Conservation (phyloP, 92 coral and sea anemone species). For the Paragorgia papillata region DNA sequence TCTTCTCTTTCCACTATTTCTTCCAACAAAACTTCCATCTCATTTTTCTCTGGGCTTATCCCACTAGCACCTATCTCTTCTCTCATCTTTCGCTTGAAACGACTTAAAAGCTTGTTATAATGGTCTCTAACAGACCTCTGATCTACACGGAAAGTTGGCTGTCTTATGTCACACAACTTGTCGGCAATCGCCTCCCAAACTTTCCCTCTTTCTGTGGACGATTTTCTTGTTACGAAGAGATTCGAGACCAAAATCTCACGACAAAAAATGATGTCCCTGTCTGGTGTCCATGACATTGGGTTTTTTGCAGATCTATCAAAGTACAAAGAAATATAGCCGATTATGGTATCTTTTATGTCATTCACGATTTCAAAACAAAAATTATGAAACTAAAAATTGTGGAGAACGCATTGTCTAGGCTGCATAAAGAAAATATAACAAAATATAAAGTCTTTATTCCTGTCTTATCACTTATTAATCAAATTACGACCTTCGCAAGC, state of each 20-base stretch:
- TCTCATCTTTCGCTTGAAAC: neutral
- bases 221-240: conserved; percentile 3
- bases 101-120: neutral
- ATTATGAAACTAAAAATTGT: too few species aligned
- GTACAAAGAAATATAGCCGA: neutral
- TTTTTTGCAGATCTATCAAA: neutral
- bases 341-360: neutral
- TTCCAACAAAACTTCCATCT: neutral
- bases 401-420: too few species aligned
- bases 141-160: conserved; percentile 20
- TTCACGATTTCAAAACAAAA: neutral
- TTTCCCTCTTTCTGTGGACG: conserved; percentile 31
- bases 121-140: conserved; percentile 36
- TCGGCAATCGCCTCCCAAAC: neutral
- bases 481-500: too few species aligned
- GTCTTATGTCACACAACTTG: conserved; percentile 9
- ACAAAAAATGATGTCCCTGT: conserved; percentile 23
- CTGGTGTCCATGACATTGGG: conserved; percentile 28
- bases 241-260: conserved; percentile 31
- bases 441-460: neutral
- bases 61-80: conserved; percentile 24
- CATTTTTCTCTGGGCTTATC: conserved; percentile 8
- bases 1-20: neutral
- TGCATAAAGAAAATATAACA: neutral
- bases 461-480: neutral